phyloP scores from a whole-genome alignment of 2,888 invertebrate genomes.

The Gasteruption jaculator region DNA sequence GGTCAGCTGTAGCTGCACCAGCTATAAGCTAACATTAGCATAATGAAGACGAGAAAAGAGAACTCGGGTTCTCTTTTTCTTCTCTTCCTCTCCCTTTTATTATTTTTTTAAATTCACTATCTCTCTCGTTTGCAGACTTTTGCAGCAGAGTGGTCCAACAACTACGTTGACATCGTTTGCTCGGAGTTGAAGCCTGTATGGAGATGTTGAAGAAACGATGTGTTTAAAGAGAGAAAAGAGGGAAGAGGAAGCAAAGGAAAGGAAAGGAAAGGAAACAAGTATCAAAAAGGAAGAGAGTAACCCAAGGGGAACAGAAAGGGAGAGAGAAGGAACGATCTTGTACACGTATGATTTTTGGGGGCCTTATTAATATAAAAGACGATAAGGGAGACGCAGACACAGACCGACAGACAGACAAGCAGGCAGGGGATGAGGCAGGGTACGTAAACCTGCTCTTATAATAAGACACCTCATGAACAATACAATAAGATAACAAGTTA shows the following conservation, averaged over 20 bases:
- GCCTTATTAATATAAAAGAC: too few relatives aligned
- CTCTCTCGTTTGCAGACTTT: conserved; percentile 18
- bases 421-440: conserved; percentile 10
- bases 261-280: conserved; percentile 21
- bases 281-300: conserved; percentile 25
- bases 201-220: conserved; percentile 18
- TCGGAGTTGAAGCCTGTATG: conserved; percentile 16
- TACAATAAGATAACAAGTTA: conserved; percentile 44
- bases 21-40: conserved; percentile 44
- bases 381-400: too few relatives aligned
- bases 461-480: conserved; percentile 40
- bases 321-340: conserved; percentile 6
- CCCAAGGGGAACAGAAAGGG: conserved; percentile 19
- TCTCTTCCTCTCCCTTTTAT: conserved; percentile 21
- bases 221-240: conserved; percentile 21
- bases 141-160: conserved; percentile 25
- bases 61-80: conserved; percentile 22
- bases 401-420: background rate
- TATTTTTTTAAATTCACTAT: conserved; percentile 2
- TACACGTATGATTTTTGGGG: background rate
- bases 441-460: conserved; percentile 35
- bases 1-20: conserved; percentile 42
- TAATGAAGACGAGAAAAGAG: conserved; percentile 48
- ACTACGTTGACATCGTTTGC: conserved; percentile 25
- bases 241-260: conserved; percentile 18